A percentile compares a stretch with the other conserved stretches of the same genome.
Conservation (phyloP, 2,888 invertebrate genomes). For the Callimorpha dominula region DNA sequence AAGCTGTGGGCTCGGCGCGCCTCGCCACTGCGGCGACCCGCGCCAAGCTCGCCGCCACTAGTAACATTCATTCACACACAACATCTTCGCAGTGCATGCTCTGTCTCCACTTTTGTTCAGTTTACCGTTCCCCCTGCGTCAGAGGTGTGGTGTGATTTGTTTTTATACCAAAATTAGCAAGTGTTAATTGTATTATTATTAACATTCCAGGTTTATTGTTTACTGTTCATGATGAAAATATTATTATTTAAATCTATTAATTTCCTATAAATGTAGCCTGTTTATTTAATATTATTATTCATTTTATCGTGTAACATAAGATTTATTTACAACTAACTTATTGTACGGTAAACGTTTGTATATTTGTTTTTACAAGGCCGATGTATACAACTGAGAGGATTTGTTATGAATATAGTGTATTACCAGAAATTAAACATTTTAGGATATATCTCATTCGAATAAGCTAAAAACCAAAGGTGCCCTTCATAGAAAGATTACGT, state of each 20-base stretch:
- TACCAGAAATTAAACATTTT: constrained; percentile 84
- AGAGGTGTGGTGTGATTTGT: constrained; percentile 75
- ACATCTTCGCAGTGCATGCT: constrained; percentile 57
- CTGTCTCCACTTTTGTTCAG: constrained; percentile 69
- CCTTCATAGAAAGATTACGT: constrained; percentile 89
- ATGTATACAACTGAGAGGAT: constrained; percentile 81
- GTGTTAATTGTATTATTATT: constrained; percentile 81
- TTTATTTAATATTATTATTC: constrained; percentile 80
- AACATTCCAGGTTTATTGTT: constrained; percentile 85
- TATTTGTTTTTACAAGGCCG: constrained; percentile 81
- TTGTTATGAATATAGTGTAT: constrained; percentile 83
- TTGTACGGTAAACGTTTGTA: constrained; percentile 74
- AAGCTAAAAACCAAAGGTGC: constrained; percentile 96
- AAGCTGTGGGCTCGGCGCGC: constrained; percentile 48
- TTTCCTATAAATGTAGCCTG: constrained; percentile 74
- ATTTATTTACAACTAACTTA: constrained; percentile 86
- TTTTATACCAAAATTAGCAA: constrained; percentile 83
- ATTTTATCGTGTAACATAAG: constrained; percentile 81
- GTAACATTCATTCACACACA: constrained; percentile 22
- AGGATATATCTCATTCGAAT: constrained; percentile 87
- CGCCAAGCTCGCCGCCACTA: constrained; percentile 51
- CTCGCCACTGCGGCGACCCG: constrained; percentile 61
- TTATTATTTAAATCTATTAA: constrained; percentile 75
- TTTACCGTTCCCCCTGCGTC: constrained; percentile 57
- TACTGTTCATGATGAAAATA: constrained; percentile 76